A percentile compares a stretch with the other conserved stretches of the same genome.
phyloP scores from a whole-genome alignment of 1,140 invertebrate genomes.

The Cyrtorhinus lividipennis region DNA sequence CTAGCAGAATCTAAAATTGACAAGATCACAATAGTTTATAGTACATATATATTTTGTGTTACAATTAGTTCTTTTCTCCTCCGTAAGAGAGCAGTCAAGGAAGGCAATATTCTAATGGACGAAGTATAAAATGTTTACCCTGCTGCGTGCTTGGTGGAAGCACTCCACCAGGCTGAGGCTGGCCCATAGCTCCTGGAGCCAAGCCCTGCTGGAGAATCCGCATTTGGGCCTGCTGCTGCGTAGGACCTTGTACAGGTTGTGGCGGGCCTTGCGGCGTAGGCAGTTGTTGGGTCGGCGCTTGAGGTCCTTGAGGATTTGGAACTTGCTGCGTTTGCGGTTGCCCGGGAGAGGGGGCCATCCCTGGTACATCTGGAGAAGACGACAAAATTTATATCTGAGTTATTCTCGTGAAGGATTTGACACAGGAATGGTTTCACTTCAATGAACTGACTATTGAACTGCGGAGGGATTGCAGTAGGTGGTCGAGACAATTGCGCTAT shows the following conservation, averaged over 20 bases:
- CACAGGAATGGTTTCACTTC: background rate
- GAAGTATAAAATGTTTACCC: background rate
- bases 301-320: background rate
- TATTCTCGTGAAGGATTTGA: background rate
- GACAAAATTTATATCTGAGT: background rate
- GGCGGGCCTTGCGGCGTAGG: constrained; percentile 34
- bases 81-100: no score
- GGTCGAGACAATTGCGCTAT: constrained; percentile 55
- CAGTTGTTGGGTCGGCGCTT: constrained; percentile 24
- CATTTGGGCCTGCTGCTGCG: constrained; percentile 16
- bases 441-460: constrained; percentile 32
- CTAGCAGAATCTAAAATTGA: no score
- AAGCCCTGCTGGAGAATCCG: constrained; percentile 12
- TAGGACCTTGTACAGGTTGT: constrained; percentile 24
- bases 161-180: constrained; percentile 12
- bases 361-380: background rate
- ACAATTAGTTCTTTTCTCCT: no score
- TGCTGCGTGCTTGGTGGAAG: constrained; percentile 7
- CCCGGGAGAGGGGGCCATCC: constrained; percentile 13
- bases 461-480: constrained; percentile 36
- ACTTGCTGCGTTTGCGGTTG: constrained; percentile 26
- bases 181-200: background rate
- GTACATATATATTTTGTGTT: no score
- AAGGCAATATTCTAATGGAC: no score
- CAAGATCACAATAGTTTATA: no score